phyloP scores from a whole-genome alignment of 2,113 vertebrate species.

The Equus przewalskii region DNA sequence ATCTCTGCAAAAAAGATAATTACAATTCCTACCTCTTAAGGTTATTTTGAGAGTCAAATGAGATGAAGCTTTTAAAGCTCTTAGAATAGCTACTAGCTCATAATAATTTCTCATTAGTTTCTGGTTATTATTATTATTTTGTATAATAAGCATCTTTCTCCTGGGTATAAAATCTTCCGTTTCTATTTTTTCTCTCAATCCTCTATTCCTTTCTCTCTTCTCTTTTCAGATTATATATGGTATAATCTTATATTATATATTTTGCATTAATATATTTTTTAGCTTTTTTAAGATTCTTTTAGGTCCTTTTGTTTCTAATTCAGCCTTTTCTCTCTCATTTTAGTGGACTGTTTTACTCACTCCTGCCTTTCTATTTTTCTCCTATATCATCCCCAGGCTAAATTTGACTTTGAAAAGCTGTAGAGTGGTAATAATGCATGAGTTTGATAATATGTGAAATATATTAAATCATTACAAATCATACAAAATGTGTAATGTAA shows the following conservation, averaged over 20 bases:
- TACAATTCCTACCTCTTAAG: neutral
- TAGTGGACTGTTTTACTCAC: neutral
- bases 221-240: neutral
- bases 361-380: neutral
- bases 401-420: constrained; percentile 34
- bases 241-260: neutral
- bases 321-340: neutral
- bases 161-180: neutral
- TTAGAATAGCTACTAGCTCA: neutral
- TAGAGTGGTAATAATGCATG: neutral
- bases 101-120: neutral
- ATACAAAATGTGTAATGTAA: constrained; percentile 33
- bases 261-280: neutral
- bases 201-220: neutral
- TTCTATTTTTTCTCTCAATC: neutral
- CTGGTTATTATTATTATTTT: neutral
- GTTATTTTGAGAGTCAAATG: neutral
- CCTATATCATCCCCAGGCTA: neutral
- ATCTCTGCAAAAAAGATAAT: neutral
- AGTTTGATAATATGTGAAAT: constrained; percentile 23
- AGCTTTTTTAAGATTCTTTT: neutral
- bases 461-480: constrained; percentile 51
- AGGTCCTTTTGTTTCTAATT: neutral
- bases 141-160: neutral
- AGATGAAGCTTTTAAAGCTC: neutral